A percentile compares a stretch with the other conserved stretches of the same genome.
Conservation (phyloP, 1,140 invertebrate genomes). For the Drosophila grimshawi region DNA sequence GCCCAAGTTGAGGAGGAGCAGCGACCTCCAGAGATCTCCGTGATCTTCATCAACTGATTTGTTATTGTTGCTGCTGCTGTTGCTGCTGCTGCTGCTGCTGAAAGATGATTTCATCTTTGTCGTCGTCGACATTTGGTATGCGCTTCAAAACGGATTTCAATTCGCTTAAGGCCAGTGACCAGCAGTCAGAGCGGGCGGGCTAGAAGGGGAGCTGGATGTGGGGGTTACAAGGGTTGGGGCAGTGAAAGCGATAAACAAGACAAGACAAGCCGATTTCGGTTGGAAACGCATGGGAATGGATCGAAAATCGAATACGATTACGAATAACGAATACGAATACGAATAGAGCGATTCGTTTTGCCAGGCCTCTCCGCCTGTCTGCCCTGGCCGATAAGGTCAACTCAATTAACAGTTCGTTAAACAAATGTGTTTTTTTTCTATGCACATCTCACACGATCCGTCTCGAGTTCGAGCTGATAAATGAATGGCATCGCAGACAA, state of each 20-base stretch:
- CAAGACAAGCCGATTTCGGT: constrained; percentile 6
- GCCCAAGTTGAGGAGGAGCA: constrained; percentile 16
- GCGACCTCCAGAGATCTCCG: constrained; percentile 39
- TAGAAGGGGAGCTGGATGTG: background rate
- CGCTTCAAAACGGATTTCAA: constrained; percentile 27
- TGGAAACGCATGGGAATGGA: constrained; percentile 18
- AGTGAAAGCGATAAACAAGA: constrained; percentile 51
- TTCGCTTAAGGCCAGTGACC: constrained; percentile 30
- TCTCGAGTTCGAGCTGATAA: constrained; percentile 40
- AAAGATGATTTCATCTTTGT: constrained; percentile 36
- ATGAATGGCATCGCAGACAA: constrained; percentile 21
- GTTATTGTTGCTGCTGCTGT: too few relatives aligned
- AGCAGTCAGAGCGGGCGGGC: background rate
- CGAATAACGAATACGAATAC: background rate
- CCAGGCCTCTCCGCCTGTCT: background rate
- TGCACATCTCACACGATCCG: constrained; percentile 39
- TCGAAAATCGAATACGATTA: constrained; percentile 17
- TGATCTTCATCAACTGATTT: constrained; percentile 8
- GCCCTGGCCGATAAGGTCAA: constrained; percentile 49
- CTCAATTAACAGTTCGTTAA: constrained; percentile 63
- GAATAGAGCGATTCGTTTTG: constrained; percentile 37
- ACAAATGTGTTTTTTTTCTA: constrained; percentile 44
- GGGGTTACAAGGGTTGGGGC: constrained; percentile 22
- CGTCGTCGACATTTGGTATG: constrained; percentile 26
- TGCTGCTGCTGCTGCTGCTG: background rate